Base-by-base conservation (phyloP, 1,140 invertebrate species). In the Scaptomyza montana region DNA sequence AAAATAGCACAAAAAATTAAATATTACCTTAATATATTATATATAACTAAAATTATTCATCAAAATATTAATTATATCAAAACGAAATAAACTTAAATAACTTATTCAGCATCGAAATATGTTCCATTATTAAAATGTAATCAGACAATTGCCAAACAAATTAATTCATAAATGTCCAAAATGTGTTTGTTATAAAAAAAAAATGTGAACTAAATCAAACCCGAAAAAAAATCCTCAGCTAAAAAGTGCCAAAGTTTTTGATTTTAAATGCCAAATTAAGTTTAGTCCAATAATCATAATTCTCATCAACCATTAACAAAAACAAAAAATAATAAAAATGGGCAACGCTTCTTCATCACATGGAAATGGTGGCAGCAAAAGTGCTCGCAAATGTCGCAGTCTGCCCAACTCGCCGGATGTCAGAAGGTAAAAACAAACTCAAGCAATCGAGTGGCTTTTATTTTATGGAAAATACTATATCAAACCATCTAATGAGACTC, bases 321-420 rank as follows among this genome's bases (percentile, higher is more conserved):
- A 50, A 53, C 46, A 36, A 19, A 53, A 45, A 19, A n/a, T 30
- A 46, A 61, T 25, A 28, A 33, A 60, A 43, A 95, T 95, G 94
- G 94, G 94, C 61, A 95, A 95, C 80, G 72, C 90, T 61, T 82
- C 74, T 9, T 91, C 90, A 7, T 90, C 89, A 53, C 77, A 81
- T 60, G 74, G 92, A 74, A 54, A 53, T 47, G 50, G 80, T 41
- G 65, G 84, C 41, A 49, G 77, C 6, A 87, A 81, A 65, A 87
- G 57, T 60, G 71, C 82, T 76, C 93, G 94, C 50, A 94, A 94
- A 82, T 94, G 93, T 62, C 93, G 94, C 77, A 95, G 94, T 89
- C 92, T 95, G 80, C 94, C 94, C 46, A 95, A 94, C 85, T 95
- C 94, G 61, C 94, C 94, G 77, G 94, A 95, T 93, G 93, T 94